phyloP scores from a whole-genome alignment of 1,140 invertebrate species.

The Sycobia sp. region DNA sequence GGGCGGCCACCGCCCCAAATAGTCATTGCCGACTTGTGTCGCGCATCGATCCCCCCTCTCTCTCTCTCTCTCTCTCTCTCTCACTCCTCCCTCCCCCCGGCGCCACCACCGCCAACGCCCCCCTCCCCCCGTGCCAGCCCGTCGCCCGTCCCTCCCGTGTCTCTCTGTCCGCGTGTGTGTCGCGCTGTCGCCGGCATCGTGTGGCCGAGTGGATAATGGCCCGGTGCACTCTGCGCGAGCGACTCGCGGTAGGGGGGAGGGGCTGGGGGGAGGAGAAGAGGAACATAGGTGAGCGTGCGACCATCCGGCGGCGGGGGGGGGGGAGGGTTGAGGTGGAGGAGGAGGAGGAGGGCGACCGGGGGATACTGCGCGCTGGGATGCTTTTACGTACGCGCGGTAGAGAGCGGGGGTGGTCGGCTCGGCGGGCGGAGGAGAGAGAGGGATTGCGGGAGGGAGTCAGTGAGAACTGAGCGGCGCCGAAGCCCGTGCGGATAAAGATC shows the following conservation, averaged over 20 bases:
- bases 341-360: conserved; percentile 8
- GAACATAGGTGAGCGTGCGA: conserved; percentile 50
- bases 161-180: background rate
- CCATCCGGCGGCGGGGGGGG: background rate
- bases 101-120: background rate
- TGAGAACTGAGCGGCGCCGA: background rate
- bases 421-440: background rate
- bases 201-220: conserved; percentile 30
- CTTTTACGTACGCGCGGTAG: background rate
- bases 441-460: background rate
- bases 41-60: conserved; percentile 29
- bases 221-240: conserved; percentile 42
- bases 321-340: background rate
- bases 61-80: background rate
- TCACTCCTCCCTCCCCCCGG: background rate
- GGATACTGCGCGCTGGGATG: conserved; percentile 22
- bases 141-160: background rate
- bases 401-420: background rate
- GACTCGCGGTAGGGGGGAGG: background rate
- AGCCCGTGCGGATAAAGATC: conserved; percentile 12
- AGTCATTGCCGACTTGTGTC: conserved; percentile 41
- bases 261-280: conserved; percentile 37
- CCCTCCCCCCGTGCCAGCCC: background rate
- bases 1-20: conserved; percentile 39
- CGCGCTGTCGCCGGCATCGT: conserved; percentile 15